These are phyloP conservation scores for Clarias macrocephalus DNA, from an alignment of 2,113 vertebrate genomes.

Conservation along the genomic window DNA sequence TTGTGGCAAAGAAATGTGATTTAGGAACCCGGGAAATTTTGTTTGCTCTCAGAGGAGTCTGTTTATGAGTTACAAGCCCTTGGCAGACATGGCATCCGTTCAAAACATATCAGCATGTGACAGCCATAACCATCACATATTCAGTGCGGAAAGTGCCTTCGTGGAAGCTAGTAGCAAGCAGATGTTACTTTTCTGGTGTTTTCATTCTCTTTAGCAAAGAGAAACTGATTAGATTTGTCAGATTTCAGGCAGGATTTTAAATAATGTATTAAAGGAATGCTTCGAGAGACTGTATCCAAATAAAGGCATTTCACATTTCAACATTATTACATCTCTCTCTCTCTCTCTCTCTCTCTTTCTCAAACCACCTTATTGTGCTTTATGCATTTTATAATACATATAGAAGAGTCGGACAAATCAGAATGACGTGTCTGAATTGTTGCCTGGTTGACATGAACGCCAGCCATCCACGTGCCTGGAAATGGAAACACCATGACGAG, in stretches of 20 bases:
- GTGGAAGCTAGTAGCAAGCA: conserved; percentile 71
- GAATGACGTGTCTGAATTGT: background rate
- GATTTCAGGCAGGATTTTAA: background rate
- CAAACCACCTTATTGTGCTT: background rate
- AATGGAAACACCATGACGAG: too few species aligned
- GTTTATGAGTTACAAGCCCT: conserved; percentile 64
- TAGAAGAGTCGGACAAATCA: background rate
- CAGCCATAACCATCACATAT: conserved; percentile 59
- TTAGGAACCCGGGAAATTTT: conserved; percentile 62
- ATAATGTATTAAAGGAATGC: conserved; percentile 4
- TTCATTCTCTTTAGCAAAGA: conserved; percentile 47
- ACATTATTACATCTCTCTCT: too few species aligned
- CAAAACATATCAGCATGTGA: conserved; percentile 71
- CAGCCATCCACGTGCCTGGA: too few species aligned
- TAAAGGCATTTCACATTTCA: background rate
- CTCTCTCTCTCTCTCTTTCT: background rate
- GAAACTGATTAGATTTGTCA: conserved; percentile 6
- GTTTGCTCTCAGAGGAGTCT: conserved; percentile 65
- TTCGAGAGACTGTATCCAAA: background rate
- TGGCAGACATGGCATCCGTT: conserved; percentile 74
- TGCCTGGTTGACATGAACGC: background rate
- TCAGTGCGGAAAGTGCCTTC: conserved; percentile 53
- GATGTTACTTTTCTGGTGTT: conserved; percentile 63
- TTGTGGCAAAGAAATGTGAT: conserved; percentile 60
- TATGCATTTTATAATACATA: background rate